Evolutionary conservation across 2,888 invertebrate species (phyloP).

Genomic region (Mechanitis mazaeus): DNA sequence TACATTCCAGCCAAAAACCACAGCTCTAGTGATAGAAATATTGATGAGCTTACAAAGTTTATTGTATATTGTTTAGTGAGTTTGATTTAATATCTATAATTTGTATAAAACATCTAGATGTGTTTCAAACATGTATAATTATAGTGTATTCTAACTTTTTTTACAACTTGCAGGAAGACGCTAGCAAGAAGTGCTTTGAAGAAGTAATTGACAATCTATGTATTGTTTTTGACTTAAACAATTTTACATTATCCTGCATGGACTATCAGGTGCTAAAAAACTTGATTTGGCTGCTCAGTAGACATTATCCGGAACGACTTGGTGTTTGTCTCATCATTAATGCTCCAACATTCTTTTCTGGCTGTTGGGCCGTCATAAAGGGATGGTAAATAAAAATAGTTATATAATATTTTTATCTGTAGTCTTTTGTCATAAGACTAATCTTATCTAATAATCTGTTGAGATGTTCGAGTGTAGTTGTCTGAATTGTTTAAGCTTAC

Average conservation of each 20-base stretch:
- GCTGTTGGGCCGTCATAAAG: conserved; percentile 86
- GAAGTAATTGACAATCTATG: conserved; percentile 87
- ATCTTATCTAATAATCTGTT: too few species aligned
- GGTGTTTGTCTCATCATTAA: conserved; percentile 86
- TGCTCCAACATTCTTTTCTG: conserved; percentile 83
- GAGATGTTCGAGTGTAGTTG: too few species aligned
- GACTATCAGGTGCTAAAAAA: conserved; percentile 88
- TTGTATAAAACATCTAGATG: neutral
- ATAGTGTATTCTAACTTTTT: too few species aligned
- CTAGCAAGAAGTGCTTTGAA: conserved; percentile 86
- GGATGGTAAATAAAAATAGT: conserved; percentile 76
- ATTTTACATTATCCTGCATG: conserved; percentile 85
- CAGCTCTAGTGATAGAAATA: conserved; percentile 81
- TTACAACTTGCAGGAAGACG: conserved; percentile 78
- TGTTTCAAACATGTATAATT: too few species aligned
- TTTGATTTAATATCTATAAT: conserved; percentile 19
- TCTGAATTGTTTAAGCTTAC: too few species aligned
- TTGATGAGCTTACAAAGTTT: conserved; percentile 86
- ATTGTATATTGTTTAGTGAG: conserved; percentile 85
- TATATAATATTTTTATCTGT: too few species aligned
- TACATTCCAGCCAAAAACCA: conserved; percentile 89
- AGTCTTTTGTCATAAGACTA: too few species aligned
- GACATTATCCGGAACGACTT: conserved; percentile 86
- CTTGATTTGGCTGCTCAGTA: conserved; percentile 84
- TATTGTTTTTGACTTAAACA: conserved; percentile 86